A percentile compares a stretch with the other conserved stretches of the same genome.
Evolutionary conservation across 92 coral and sea anemone genomes (phyloP).

Genomic region (Nematostella vectensis): DNA sequence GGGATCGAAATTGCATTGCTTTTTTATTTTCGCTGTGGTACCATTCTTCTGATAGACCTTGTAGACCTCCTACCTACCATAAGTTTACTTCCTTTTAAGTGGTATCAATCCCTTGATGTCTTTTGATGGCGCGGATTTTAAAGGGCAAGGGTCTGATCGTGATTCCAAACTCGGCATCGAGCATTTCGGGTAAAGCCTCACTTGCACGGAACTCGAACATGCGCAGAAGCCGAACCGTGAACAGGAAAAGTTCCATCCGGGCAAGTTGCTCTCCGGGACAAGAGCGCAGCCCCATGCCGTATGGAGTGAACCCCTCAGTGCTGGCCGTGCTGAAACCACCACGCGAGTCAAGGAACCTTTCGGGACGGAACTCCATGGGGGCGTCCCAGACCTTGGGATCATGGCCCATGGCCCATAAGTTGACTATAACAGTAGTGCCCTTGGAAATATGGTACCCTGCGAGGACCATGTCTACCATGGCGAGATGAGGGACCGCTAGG

Average conservation of each 20-base stretch:
- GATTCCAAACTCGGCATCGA: conserved; percentile 54
- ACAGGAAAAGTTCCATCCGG: conserved; percentile 41
- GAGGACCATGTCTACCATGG: conserved; percentile 32
- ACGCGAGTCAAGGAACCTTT: conserved; percentile 44
- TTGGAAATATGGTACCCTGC: conserved; percentile 52
- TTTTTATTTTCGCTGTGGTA: no score
- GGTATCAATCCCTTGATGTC: no score
- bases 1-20: no score
- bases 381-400: conserved; percentile 50
- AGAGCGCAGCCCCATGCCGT: conserved; percentile 53
- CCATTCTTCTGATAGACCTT: no score
- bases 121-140: conserved; percentile 37
- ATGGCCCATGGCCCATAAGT: conserved; percentile 65
- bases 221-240: conserved; percentile 45
- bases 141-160: conserved; percentile 62
- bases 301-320: conserved; percentile 34
- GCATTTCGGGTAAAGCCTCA: conserved; percentile 36
- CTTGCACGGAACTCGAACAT: conserved; percentile 32
- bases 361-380: conserved; percentile 54
- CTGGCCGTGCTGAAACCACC: conserved; percentile 31
- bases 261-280: conserved; percentile 73
- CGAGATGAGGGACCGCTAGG: conserved; percentile 56
- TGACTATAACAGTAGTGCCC: conserved; percentile 51
- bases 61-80: no score
- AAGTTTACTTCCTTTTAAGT: no score